These are phyloP conservation scores for Xylocampa areola DNA, from an alignment of 2,888 invertebrate species.

Conservation along the genomic window DNA sequence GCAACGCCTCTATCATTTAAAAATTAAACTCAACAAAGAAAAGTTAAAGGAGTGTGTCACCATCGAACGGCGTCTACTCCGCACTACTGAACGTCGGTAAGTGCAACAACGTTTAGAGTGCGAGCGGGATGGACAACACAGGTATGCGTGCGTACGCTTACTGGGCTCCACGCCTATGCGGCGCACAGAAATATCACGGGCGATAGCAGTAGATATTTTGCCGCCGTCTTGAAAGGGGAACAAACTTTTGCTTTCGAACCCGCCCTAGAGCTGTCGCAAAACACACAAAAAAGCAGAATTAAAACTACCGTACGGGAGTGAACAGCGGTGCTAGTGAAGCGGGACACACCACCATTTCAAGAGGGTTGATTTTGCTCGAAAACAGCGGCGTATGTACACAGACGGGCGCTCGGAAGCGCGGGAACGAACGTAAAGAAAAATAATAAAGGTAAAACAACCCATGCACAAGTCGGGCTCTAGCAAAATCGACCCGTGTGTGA, in stretches of 20 bases:
- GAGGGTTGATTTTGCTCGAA: constrained; percentile 87
- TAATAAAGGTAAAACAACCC: constrained; percentile 73
- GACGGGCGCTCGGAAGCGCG: constrained; percentile 56
- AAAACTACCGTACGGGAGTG: constrained; percentile 60
- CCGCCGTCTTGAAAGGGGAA: constrained; percentile 94
- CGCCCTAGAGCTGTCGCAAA: constrained; percentile 89
- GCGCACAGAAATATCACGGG: constrained; percentile 94
- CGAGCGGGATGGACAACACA: constrained; percentile 72
- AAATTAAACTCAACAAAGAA: constrained; percentile 20
- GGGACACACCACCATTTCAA: constrained; percentile 85
- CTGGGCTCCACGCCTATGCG: constrained; percentile 87
- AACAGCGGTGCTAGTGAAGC: constrained; percentile 67
- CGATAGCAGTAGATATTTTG: constrained; percentile 93
- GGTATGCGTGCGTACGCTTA: constrained; percentile 85
- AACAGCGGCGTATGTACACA: constrained; percentile 70
- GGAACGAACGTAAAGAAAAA: constrained; percentile 40
- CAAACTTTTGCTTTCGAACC: constrained; percentile 92
- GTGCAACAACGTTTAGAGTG: constrained; percentile 57
- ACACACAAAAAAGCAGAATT: constrained; percentile 84
- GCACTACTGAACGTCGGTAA: constrained; percentile 21
- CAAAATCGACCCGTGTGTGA: constrained; percentile 76
- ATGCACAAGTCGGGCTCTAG: constrained; percentile 83
- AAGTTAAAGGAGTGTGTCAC: constrained; percentile 10
- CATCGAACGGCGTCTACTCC: constrained; percentile 22
- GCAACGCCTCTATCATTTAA: constrained; percentile 19